Evolutionary conservation across 2,113 vertebrate species (phyloP), one percentile per base, ranked within the genome.

Genomic region (Struthidea cinerea): DNA sequence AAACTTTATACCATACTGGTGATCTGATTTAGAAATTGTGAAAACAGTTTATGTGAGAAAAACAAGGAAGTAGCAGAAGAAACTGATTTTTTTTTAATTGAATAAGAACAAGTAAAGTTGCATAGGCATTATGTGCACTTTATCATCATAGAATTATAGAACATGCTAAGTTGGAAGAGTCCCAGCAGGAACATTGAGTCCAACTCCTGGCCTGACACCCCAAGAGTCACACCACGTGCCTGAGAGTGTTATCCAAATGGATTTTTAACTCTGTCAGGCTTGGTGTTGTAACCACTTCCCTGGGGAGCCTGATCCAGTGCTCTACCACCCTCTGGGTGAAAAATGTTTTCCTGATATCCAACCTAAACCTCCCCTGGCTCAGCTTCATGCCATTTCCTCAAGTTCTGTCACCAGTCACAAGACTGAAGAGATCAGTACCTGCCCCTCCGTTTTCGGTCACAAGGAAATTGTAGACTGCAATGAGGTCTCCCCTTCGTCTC

Each of bases 101-200:
- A 92, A 18, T 11, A 74, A 44, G 61, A 78, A 79, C 8, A 75
- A 76, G 20, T 68, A 26, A 37, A 22, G 10, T 67, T 71, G 55
- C 6, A 42, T 28, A 26, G 7, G 22, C 28, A 89, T 79, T 79
- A 52, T 18, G 16, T 39, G 16, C 11, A 49, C 28, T 17, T 65
- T 33, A 71, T 44, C 17, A 10, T 80, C 22, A 55, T 8, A 35
- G 13, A 30, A 28, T 46, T 28, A 21, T 18, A 67, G 30, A 35
- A 55, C 16, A 41, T 35, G n/a, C 9, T 47, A n/a, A 47, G 13
- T 22, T 53, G 24, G 39, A 68, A 75, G 28, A 60, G 7, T 41
- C 4, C 6, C 39, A 47, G 15, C 3, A 32, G 5, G 28, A 46
- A n/a, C 16, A 44, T 11, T 0, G 1, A 46, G 20, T 46, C 16